Percentiles rank a stretch among this genome's conserved stretches.
Conservation (phyloP, 2,113 vertebrate genomes). For the Columbina picui region DNA sequence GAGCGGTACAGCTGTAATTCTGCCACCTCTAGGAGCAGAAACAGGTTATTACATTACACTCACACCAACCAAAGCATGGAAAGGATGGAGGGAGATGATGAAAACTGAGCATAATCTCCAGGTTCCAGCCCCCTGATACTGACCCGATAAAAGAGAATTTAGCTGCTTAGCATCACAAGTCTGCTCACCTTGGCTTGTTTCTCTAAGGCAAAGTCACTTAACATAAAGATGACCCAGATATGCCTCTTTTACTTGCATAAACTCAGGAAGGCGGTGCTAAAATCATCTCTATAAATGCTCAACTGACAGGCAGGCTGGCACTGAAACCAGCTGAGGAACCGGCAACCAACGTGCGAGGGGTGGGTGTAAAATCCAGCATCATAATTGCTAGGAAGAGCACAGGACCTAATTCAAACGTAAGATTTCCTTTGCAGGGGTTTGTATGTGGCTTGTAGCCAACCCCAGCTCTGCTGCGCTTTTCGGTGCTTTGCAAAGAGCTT, state of each 20-base stretch:
- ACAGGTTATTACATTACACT: too few species aligned
- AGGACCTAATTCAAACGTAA: neutral
- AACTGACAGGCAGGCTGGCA: fast-evolving
- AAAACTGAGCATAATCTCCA: neutral
- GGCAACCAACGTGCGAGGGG: fast-evolving
- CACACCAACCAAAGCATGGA: neutral
- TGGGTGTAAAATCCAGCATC: neutral
- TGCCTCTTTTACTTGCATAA: neutral
- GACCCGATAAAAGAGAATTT: neutral
- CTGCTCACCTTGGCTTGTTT: neutral
- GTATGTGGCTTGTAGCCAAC: neutral
- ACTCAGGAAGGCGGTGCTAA: neutral
- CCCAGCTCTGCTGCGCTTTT: neutral
- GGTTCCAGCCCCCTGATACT: neutral
- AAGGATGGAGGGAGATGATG: fast-evolving
- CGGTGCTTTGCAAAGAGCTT: neutral
- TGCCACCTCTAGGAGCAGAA: neutral
- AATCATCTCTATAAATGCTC: neutral
- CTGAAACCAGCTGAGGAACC: neutral
- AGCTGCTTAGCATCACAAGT: fast-evolving
- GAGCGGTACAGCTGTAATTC: neutral
- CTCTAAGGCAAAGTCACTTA: neutral
- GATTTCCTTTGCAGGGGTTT: neutral
- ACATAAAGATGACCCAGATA: neutral
- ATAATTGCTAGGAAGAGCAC: neutral